phyloP scores from a whole-genome alignment of 2,113 vertebrate genomes.

The Psittacara wagleri region DNA sequence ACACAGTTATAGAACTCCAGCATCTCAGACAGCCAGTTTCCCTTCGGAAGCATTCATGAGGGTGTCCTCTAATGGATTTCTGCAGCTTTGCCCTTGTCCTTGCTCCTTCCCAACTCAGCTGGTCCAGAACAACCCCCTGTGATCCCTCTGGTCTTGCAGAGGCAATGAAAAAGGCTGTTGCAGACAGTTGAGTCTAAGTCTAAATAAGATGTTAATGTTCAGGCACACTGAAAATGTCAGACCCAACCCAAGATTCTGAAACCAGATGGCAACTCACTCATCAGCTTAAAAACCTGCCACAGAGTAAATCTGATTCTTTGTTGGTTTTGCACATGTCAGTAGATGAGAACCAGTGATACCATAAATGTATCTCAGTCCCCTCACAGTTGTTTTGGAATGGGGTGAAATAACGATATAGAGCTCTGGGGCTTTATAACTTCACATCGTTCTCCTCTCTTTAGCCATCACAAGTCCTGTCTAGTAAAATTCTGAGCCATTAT shows the following conservation, averaged over 20 bases:
- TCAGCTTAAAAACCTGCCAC: background rate
- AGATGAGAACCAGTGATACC: background rate
- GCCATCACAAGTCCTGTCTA: conserved; percentile 32
- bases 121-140: background rate
- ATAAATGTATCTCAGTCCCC: background rate
- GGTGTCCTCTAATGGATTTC: background rate
- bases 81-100: background rate
- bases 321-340: background rate
- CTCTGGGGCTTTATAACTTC: conserved; percentile 16
- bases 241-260: background rate
- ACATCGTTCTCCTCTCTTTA: conserved; percentile 2
- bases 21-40: background rate
- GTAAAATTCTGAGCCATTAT: conserved; percentile 42
- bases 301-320: background rate
- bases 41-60: background rate
- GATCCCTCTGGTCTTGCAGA: background rate
- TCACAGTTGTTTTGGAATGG: background rate
- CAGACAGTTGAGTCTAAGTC: background rate
- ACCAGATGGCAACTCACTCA: background rate
- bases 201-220: background rate
- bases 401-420: background rate
- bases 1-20: background rate
- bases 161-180: background rate
- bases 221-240: background rate
- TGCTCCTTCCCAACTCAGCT: background rate